phyloP scores from a whole-genome alignment of 2,797 vertebrate genomes.

The Pangasius macronema region DNA sequence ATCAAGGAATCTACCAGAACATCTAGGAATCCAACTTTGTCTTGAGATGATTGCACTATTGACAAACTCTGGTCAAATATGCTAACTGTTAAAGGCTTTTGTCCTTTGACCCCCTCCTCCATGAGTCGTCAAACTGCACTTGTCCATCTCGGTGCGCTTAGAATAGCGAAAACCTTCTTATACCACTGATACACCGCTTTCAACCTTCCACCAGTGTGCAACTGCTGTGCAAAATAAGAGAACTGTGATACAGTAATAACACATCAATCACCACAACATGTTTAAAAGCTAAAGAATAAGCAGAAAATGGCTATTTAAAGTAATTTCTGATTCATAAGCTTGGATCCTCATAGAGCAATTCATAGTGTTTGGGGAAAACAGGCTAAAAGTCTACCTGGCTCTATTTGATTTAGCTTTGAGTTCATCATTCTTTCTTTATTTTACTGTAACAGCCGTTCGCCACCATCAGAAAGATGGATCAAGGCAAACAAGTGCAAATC shows the following conservation, averaged over 20 bases:
- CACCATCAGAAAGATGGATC: not conserved
- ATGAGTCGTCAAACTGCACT: not conserved
- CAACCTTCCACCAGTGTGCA: not conserved
- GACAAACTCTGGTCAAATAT: not conserved
- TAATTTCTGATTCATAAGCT: slow-evolving; percentile 18
- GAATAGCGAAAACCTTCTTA: not conserved
- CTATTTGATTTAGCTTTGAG: slow-evolving; percentile 12
- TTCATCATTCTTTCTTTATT: slow-evolving; percentile 25
- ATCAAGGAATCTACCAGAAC: not conserved
- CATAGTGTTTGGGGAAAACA: not conserved
- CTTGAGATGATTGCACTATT: not conserved
- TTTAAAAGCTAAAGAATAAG: not conserved
- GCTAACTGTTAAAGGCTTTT: not conserved
- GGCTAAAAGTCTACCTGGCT: not conserved
- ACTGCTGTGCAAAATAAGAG: not conserved
- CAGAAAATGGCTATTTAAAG: not conserved
- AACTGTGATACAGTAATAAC: not conserved
- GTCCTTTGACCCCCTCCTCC: not conserved
- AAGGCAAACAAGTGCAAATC: slow-evolving; percentile 23
- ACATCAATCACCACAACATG: not conserved
- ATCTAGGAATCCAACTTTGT: not conserved
- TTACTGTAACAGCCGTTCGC: slow-evolving; percentile 9
- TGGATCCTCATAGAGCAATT: not conserved
- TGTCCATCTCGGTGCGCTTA: not conserved
- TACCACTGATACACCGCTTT: too few species aligned